phyloP scores from a whole-genome alignment of 2,113 vertebrate genomes.

The Chascanopsetta lugubris region DNA sequence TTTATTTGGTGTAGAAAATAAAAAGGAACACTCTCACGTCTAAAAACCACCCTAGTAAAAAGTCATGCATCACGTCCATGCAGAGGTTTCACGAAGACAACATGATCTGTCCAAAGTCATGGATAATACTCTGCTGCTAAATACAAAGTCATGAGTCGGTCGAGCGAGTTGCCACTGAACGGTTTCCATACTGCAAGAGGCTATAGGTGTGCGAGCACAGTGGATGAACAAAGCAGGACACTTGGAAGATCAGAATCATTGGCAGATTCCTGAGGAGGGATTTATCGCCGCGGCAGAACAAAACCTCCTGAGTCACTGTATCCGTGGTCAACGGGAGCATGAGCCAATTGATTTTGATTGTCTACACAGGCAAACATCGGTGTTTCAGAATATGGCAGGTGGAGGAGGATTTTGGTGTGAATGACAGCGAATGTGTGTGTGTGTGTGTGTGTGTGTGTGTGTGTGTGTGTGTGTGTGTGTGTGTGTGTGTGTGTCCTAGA shows the following conservation, averaged over 20 bases:
- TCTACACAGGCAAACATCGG: constrained; percentile 60
- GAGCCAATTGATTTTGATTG: constrained; percentile 64
- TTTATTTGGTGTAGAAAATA: constrained; percentile 47
- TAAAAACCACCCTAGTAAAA: constrained; percentile 51
- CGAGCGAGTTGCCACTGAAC: constrained; percentile 31
- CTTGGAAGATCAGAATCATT: constrained; percentile 24
- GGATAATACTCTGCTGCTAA: constrained; percentile 37
- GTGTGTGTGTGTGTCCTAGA: constrained; percentile 74
- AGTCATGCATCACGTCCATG: constrained; percentile 70
- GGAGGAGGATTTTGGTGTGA: constrained; percentile 18
- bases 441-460: constrained; percentile 25
- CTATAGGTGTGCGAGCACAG: constrained; percentile 4
- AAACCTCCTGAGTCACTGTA: constrained; percentile 30
- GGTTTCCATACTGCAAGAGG: constrained; percentile 26
- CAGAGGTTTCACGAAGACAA: constrained; percentile 62
- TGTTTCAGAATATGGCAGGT: constrained; percentile 56
- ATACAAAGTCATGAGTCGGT: constrained; percentile 24
- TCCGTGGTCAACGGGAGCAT: constrained; percentile 27
- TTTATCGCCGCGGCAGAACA: constrained; percentile 40
- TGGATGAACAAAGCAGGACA: constrained; percentile 8
- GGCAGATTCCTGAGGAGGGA: constrained; percentile 6
- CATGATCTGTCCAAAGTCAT: constrained; percentile 27
- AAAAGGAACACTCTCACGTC: constrained; percentile 39
- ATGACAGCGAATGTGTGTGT: constrained; percentile 24
- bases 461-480: constrained; percentile 26